Evolutionary conservation across 64 coral and sea anemone genomes (phyloP), one percentile per base, ranked within the genome.

Genomic region (Dendronephthya gigantea): DNA sequence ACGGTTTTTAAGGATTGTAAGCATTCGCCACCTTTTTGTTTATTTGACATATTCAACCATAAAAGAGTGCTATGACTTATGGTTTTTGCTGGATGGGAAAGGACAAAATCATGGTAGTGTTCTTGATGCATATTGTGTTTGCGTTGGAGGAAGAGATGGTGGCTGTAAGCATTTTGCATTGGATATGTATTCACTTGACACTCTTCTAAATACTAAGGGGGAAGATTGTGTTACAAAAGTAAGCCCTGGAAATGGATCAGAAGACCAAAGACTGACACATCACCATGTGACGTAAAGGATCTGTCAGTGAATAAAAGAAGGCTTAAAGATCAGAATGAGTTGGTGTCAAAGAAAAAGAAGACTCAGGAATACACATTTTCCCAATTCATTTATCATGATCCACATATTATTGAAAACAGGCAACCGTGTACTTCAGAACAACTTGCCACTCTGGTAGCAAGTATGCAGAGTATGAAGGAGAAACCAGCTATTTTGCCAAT

Each of bases 41-140:
- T 74, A 12, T 35, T 74, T 27, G 17, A 74, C 32, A 74, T 74
- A 19, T 74, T 74, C 30, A 74, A 74, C 32, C 68, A 74, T 27
- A 12, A 74, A 74, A 0, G 32, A 74, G 13, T 74, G 22, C 25
- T 74, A 74, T 29, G 33, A 74, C 11, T 74, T 74, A 29, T 74
- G 68, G 68, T 74, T 74, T 35, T 29, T 74, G 13, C n/a, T 74
- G n/a, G 68, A 74, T 13, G 68, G 68, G 17, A 74, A 74, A 74
- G 68, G 68, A 13, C 11, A 17, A 13, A n/a, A n/a, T n/a, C n/a
- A n/a, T n/a, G n/a, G n/a, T n/a, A n/a, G n/a, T n/a, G n/a, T n/a
- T n/a, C n/a, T 74, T 28, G 68, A 74, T 74, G 68, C 68, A 1
- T 74, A 74, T 74, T 74, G 68, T 74, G 68, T 27, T 74, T 74